Evolutionary conservation across 1,140 invertebrate species (phyloP).

Genomic region (Papilio aristodemus): DNA sequence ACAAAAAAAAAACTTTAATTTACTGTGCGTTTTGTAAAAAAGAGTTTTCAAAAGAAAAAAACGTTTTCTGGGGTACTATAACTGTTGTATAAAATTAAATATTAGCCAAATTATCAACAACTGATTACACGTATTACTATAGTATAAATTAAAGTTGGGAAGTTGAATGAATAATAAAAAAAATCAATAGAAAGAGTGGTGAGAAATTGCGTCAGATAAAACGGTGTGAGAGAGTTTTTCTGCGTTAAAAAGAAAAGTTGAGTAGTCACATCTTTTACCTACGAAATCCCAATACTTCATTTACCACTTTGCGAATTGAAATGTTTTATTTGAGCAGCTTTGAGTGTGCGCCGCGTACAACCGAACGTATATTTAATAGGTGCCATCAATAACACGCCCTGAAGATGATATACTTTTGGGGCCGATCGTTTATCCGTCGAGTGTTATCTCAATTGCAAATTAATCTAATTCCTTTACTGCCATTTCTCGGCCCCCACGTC

Average conservation of each 20-base stretch:
- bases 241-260: constrained; percentile 44
- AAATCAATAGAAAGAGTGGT: constrained; percentile 11
- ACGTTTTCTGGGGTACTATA: background rate
- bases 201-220: constrained; percentile 8
- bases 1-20: constrained; percentile 15
- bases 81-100: background rate
- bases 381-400: constrained; percentile 77
- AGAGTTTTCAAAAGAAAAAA: background rate
- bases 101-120: too few species aligned
- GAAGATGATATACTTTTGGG: constrained; percentile 71
- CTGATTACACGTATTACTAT: too few species aligned
- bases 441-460: constrained; percentile 80
- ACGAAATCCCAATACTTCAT: constrained; percentile 62
- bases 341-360: constrained; percentile 49
- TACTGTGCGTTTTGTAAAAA: background rate
- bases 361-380: constrained; percentile 79
- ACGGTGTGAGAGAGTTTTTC: constrained; percentile 40
- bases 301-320: constrained; percentile 69
- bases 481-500: constrained; percentile 47
- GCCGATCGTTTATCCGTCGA: constrained; percentile 62
- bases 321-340: constrained; percentile 72
- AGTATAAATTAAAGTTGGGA: constrained; percentile 5
- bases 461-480: constrained; percentile 68
- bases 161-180: constrained; percentile 32
- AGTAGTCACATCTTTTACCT: constrained; percentile 53